phyloP scores from a whole-genome alignment of 2,113 vertebrate genomes.

The Sander vitreus region DNA sequence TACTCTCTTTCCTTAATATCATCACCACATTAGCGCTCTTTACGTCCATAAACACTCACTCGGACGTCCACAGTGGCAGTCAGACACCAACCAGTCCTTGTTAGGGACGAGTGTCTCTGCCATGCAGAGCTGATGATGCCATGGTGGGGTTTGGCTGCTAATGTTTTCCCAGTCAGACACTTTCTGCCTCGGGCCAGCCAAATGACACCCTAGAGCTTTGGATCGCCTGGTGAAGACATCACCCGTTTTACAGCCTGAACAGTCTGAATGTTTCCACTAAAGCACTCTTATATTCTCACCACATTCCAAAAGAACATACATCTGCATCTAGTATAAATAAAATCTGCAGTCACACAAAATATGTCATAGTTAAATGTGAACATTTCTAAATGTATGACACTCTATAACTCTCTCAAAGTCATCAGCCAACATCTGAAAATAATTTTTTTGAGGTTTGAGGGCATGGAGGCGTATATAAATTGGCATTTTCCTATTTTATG shows the following conservation, averaged over 20 bases:
- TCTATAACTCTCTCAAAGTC: background rate
- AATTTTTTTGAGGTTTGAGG: background rate
- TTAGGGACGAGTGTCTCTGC: conserved; percentile 37
- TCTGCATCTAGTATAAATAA: conserved; percentile 24
- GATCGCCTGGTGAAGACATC: conserved; percentile 71
- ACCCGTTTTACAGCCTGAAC: conserved; percentile 60
- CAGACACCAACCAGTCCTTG: conserved; percentile 51
- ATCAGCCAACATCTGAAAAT: background rate
- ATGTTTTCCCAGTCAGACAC: conserved; percentile 69
- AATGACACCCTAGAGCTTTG: conserved; percentile 60
- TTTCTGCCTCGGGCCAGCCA: conserved; percentile 43
- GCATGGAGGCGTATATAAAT: background rate
- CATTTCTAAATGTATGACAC: background rate
- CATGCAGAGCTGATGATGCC: conserved; percentile 35
- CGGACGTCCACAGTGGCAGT: background rate
- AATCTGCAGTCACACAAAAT: conserved; percentile 8
- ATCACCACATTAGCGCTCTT: conserved; percentile 30
- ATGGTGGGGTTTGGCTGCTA: conserved; percentile 35
- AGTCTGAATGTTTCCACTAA: conserved; percentile 58
- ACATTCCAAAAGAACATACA: conserved; percentile 19
- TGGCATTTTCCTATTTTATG: background rate
- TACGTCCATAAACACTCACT: conserved; percentile 13
- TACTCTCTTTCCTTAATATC: conserved; percentile 2
- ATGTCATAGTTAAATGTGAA: background rate
- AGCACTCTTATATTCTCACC: conserved; percentile 17